Evolutionary conservation across 1,140 invertebrate species (phyloP).

Genomic region (Caligus rogercresseyi): DNA sequence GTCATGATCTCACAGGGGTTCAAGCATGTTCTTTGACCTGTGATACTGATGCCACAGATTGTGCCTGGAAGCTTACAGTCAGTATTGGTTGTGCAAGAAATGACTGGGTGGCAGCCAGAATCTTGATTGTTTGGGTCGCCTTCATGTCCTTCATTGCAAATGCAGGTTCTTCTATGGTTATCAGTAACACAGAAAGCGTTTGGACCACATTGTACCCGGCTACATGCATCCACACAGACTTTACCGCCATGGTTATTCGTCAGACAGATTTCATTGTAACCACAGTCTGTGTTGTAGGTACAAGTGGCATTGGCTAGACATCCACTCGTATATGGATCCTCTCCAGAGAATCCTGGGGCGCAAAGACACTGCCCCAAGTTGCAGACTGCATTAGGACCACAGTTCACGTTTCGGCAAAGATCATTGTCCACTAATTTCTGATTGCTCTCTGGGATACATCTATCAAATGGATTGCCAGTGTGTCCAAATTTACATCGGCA

Average conservation of each 20-base stretch:
- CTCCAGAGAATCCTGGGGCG: conserved; percentile 52
- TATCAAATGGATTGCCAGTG: conserved; percentile 63
- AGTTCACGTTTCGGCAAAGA: conserved; percentile 48
- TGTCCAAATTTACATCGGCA: conserved; percentile 62
- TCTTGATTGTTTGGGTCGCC: conserved; percentile 58
- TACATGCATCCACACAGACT: conserved; percentile 62
- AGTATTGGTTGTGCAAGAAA: conserved; percentile 41
- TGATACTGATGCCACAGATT: conserved; percentile 33
- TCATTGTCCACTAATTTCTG: conserved; percentile 35
- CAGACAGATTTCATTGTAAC: conserved; percentile 58
- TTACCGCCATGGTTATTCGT: conserved; percentile 23
- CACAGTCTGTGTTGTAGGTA: conserved; percentile 56
- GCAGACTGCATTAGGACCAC: conserved; percentile 61
- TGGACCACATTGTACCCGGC: conserved; percentile 67
- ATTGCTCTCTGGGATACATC: conserved; percentile 34
- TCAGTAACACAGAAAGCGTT: conserved; percentile 66
- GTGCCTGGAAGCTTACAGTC: conserved; percentile 40
- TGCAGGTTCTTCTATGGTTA: conserved; percentile 60
- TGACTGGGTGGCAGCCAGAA: conserved; percentile 50
- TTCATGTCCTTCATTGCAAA: conserved; percentile 55
- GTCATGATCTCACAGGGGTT: conserved; percentile 55
- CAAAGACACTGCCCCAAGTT: conserved; percentile 58
- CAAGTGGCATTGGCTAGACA: conserved; percentile 38
- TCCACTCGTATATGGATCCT: conserved; percentile 43
- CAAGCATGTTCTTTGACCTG: conserved; percentile 44